Evolutionary conservation across 2,888 invertebrate genomes (phyloP).

Genomic region (Scaptomyza tumidula): DNA sequence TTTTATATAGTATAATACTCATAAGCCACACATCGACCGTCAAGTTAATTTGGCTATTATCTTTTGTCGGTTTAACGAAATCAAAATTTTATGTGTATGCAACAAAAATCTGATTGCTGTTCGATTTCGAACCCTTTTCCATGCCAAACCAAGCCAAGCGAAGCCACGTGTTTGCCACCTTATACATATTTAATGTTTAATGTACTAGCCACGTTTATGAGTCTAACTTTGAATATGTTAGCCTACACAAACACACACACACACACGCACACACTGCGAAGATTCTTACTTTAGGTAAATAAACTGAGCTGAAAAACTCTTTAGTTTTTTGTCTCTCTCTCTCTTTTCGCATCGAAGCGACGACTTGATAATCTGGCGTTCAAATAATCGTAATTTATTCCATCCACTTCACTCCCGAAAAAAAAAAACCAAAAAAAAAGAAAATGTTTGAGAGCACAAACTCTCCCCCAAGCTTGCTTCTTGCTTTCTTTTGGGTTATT

Average conservation of each 20-base stretch:
- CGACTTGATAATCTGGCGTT: constrained; percentile 65
- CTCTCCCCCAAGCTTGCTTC: constrained; percentile 1
- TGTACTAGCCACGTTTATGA: constrained; percentile 44
- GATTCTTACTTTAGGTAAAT: constrained; percentile 22
- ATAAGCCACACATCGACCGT: constrained; percentile 20
- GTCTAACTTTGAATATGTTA: constrained; percentile 21
- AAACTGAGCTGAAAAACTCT: constrained; percentile 15
- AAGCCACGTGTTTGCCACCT: constrained; percentile 60
- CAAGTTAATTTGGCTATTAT: constrained; percentile 16
- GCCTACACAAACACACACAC: background rate
- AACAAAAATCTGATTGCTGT: constrained; percentile 27
- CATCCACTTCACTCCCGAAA: constrained; percentile 31
- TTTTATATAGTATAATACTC: constrained; percentile 2
- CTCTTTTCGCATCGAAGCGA: constrained; percentile 38
- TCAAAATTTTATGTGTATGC: constrained; percentile 43
- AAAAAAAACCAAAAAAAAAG: constrained; percentile 11
- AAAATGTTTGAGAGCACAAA: constrained; percentile 25
- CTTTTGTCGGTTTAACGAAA: constrained; percentile 29
- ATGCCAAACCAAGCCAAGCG: constrained; percentile 8
- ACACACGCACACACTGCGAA: background rate
- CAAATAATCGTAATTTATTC: constrained; percentile 78
- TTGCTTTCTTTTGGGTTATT: background rate
- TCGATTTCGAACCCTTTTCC: constrained; percentile 46
- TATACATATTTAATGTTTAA: constrained; percentile 66
- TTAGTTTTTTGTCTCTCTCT: background rate